Percentiles rank a stretch among this genome's conserved stretches.
phyloP scores from a whole-genome alignment of 2,888 invertebrate genomes.

The Caenorhabditis sp. region DNA sequence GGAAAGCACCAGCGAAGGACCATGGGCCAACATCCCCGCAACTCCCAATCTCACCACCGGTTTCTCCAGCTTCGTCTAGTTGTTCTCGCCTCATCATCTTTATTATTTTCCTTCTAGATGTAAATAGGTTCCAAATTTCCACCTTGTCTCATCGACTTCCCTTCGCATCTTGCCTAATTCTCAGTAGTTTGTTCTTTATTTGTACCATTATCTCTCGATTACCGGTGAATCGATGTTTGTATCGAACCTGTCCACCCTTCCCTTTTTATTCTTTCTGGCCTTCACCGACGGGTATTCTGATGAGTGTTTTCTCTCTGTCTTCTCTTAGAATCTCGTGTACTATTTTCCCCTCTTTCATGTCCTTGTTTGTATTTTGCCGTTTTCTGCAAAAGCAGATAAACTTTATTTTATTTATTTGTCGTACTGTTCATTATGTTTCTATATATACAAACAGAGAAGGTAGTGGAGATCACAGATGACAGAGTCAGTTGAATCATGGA shows the following conservation, averaged over 20 bases:
- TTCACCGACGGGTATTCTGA: constrained; percentile 38
- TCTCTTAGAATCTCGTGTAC: constrained; percentile 51
- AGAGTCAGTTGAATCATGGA: constrained; percentile 34
- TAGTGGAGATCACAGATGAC: constrained; percentile 38
- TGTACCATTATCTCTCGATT: constrained; percentile 29
- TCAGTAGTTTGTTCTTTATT: constrained; percentile 12
- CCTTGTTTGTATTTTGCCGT: constrained; percentile 7
- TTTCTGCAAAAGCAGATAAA: constrained; percentile 20
- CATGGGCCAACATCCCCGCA: constrained; percentile 43
- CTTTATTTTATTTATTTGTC: constrained; percentile 16
- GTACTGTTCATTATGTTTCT: constrained; percentile 1
- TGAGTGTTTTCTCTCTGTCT: constrained; percentile 33
- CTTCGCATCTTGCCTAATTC: constrained; percentile 40
- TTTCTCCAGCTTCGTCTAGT: constrained; percentile 61
- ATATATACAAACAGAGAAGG: constrained; percentile 27
- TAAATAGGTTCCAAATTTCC: constrained; percentile 33
- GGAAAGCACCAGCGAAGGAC: constrained; percentile 55
- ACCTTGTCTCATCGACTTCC: constrained; percentile 36
- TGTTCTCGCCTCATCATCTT: constrained; percentile 5
- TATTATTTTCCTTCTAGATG: constrained; percentile 37
- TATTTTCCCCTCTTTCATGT: constrained; percentile 2
- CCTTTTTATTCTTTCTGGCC: constrained; percentile 32
- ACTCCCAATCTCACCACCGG: constrained; percentile 47
- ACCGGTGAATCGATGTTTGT: constrained; percentile 45
- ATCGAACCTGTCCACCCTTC: constrained; percentile 28